Evolutionary conservation across 2,797 vertebrate species (phyloP).

Genomic region (Astyanax mexicanus): DNA sequence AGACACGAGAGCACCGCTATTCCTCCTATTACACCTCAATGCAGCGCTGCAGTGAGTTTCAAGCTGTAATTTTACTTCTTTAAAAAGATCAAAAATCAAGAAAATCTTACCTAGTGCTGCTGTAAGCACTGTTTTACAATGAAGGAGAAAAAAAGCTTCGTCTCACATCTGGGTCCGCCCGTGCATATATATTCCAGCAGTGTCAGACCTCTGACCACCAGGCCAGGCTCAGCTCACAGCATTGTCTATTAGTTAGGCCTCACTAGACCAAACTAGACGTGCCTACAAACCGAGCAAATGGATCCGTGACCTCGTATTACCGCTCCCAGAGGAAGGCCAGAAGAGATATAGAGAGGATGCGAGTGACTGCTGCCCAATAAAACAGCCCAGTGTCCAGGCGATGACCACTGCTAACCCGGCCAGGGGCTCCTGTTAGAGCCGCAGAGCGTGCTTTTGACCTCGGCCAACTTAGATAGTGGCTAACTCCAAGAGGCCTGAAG

Average conservation of each 20-base stretch:
- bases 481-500: conserved; percentile 1
- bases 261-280: background rate
- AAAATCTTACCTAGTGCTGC: too few species aligned
- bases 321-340: conserved; percentile 50
- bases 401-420: conserved; percentile 6
- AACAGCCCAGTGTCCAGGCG: conserved; percentile 6
- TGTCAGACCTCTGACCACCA: conserved; percentile 3
- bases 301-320: conserved; percentile 56
- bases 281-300: conserved; percentile 41
- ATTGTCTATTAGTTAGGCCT: background rate
- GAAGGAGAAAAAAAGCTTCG: too few species aligned
- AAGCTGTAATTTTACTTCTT: too few species aligned
- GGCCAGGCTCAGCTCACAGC: background rate
- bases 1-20: too few species aligned
- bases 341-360: conserved; percentile 32
- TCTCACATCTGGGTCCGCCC: background rate
- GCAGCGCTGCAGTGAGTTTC: too few species aligned
- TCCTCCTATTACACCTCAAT: too few species aligned
- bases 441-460: conserved; percentile 14
- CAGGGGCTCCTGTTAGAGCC: conserved; percentile 15
- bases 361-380: conserved; percentile 23
- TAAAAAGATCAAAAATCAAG: too few species aligned
- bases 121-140: too few species aligned
- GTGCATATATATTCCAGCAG: background rate
- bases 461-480: conserved; percentile 36